Conservation (phyloP, 1,140 invertebrate species). For the Drosophila littoralis region DNA sequence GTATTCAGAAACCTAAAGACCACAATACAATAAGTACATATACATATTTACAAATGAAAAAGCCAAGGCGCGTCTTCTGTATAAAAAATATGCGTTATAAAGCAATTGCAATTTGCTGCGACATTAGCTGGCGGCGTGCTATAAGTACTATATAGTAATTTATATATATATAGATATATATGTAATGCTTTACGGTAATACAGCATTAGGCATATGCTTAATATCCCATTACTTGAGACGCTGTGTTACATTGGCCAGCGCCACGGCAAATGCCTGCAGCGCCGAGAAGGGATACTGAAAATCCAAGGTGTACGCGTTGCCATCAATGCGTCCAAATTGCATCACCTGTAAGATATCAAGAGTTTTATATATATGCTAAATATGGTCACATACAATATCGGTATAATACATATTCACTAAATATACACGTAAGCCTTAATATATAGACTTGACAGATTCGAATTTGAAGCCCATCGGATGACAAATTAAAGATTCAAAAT, state of each 20-base stretch:
- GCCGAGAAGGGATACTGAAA: conserved; percentile 99
- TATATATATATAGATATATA: conserved; percentile 15
- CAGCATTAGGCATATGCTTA: conserved; percentile 39
- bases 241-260: conserved; percentile 99
- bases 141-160: conserved; percentile 22
- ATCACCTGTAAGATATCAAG: conserved; percentile 91
- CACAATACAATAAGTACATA: conserved; percentile 62
- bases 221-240: conserved; percentile 92
- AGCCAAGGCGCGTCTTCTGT: conserved; percentile 44
- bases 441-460: too few relatives aligned
- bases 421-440: too few relatives aligned
- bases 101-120: conserved; percentile 36
- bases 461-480: too few relatives aligned
- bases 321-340: conserved; percentile 99
- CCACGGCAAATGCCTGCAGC: conserved; percentile 98
- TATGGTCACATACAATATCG: background rate
- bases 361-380: background rate
- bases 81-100: conserved; percentile 53
- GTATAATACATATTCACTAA: too few relatives aligned
- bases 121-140: conserved; percentile 34
- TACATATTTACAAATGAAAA: conserved; percentile 75
- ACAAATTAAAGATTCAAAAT: too few relatives aligned
- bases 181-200: conserved; percentile 27
- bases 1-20: conserved; percentile 72
- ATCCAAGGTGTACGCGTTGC: conserved; percentile 99